Percentiles rank a stretch among this genome's conserved stretches.
phyloP scores from a whole-genome alignment of 2,888 invertebrate species.

The Sialis lutaria region DNA sequence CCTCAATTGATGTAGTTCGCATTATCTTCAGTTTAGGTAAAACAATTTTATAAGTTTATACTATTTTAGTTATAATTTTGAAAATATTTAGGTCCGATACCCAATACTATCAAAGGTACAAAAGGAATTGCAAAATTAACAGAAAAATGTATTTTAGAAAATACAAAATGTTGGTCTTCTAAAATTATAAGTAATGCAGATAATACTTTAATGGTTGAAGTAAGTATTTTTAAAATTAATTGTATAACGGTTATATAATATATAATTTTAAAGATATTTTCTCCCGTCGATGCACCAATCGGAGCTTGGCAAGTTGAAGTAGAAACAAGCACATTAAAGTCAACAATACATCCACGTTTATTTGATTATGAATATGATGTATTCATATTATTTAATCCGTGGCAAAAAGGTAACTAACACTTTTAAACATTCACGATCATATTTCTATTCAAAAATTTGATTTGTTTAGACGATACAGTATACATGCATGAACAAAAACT shows the following conservation, averaged over 20 bases:
- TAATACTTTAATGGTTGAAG: conserved; percentile 25
- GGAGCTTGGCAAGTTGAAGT: conserved; percentile 50
- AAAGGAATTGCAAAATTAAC: conserved; percentile 23
- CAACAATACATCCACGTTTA: conserved; percentile 22
- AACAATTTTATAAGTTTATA: too few species aligned
- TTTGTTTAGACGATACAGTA: conserved; percentile 48
- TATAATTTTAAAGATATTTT: conserved; percentile 32
- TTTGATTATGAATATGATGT: conserved; percentile 47
- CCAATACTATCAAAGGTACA: conserved; percentile 35
- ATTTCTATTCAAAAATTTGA: too few species aligned
- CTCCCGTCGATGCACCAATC: conserved; percentile 44
- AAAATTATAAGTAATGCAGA: conserved; percentile 17
- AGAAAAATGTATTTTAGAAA: conserved; percentile 10
- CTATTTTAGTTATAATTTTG: too few species aligned
- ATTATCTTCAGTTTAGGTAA: conserved; percentile 50
- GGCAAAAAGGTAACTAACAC: conserved; percentile 47
- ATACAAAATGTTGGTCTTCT: conserved; percentile 18
- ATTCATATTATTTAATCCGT: conserved; percentile 69
- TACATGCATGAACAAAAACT: conserved; percentile 51
- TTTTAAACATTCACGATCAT: not conserved
- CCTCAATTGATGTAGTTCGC: conserved; percentile 41
- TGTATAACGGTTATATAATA: not conserved
- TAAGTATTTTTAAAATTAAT: conserved; percentile 10
- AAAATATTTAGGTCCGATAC: conserved; percentile 23
- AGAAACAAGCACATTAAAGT: conserved; percentile 33